phyloP scores from a whole-genome alignment of 1,140 invertebrate species.

The Drosophila lacertosa region DNA sequence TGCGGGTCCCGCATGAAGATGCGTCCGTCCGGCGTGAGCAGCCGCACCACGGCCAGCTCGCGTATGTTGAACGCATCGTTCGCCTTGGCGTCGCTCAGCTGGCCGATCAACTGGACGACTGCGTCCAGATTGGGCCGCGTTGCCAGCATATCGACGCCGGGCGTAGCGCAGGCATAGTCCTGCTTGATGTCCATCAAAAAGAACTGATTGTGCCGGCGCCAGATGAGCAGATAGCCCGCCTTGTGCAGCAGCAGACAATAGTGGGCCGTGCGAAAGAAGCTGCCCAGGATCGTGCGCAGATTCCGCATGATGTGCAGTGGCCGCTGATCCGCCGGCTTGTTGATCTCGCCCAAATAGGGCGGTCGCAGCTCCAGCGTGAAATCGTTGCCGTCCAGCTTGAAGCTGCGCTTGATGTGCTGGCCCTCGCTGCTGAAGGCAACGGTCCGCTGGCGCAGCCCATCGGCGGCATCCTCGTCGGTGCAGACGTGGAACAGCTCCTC shows the following conservation, averaged over 20 bases:
- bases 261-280: conserved; percentile 52
- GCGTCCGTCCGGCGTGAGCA: conserved; percentile 59
- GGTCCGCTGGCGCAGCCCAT: background rate
- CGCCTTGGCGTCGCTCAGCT: conserved; percentile 35
- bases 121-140: conserved; percentile 53
- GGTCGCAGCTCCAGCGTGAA: conserved; percentile 67
- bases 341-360: conserved; percentile 23
- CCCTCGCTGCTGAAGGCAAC: conserved; percentile 24
- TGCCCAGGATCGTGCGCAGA: conserved; percentile 34
- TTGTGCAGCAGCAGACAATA: conserved; percentile 60
- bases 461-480: conserved; percentile 12
- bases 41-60: conserved; percentile 64
- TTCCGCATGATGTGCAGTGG: conserved; percentile 37
- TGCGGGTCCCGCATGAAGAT: conserved; percentile 45
- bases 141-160: no score
- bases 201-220: conserved; percentile 47
- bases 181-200: conserved; percentile 67
- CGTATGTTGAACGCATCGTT: conserved; percentile 54
- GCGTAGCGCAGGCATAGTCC: no score
- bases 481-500: conserved; percentile 37
- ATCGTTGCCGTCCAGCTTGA: conserved; percentile 53
- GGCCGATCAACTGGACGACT: conserved; percentile 52
- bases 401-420: conserved; percentile 47
- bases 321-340: background rate
- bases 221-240: conserved; percentile 57